These are phyloP conservation scores for Lithodes maja DNA, from an alignment of 2,888 invertebrate species.

Conservation along the genomic window DNA sequence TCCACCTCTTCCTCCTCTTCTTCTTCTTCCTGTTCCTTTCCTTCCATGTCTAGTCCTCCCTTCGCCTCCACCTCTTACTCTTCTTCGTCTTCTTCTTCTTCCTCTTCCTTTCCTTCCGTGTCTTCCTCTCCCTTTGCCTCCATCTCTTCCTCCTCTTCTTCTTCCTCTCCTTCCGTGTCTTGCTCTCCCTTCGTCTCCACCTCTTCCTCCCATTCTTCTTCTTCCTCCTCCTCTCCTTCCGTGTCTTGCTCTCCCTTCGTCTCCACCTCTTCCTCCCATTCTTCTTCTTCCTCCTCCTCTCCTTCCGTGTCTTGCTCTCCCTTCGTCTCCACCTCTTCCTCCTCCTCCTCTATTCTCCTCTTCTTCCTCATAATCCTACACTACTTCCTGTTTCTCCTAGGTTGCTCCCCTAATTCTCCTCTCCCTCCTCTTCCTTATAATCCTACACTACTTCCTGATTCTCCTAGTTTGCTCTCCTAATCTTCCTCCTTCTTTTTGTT, in stretches of 20 bases:
- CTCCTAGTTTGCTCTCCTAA: background rate
- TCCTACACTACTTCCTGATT: background rate
- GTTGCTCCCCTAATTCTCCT: background rate
- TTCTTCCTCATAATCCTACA: background rate
- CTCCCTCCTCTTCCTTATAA: background rate
- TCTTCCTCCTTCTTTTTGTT: background rate
- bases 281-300: background rate
- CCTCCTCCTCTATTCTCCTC: background rate
- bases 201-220: background rate
- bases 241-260: background rate
- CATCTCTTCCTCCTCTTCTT: background rate
- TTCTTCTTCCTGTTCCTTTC: background rate
- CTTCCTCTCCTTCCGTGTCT: background rate
- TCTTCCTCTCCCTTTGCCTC: background rate
- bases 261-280: background rate
- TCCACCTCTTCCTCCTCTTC: background rate
- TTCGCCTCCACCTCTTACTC: background rate
- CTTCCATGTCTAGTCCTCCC: background rate
- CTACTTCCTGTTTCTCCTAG: background rate
- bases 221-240: background rate
- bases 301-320: background rate
- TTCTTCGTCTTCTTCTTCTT: background rate
- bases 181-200: background rate
- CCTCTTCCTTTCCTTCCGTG: background rate
- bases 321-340: background rate